Percentiles rank a stretch among this genome's conserved stretches.
These are phyloP conservation scores for Teleogryllus occipitalis DNA, from an alignment of 1,140 invertebrate genomes.

Conservation along the genomic window DNA sequence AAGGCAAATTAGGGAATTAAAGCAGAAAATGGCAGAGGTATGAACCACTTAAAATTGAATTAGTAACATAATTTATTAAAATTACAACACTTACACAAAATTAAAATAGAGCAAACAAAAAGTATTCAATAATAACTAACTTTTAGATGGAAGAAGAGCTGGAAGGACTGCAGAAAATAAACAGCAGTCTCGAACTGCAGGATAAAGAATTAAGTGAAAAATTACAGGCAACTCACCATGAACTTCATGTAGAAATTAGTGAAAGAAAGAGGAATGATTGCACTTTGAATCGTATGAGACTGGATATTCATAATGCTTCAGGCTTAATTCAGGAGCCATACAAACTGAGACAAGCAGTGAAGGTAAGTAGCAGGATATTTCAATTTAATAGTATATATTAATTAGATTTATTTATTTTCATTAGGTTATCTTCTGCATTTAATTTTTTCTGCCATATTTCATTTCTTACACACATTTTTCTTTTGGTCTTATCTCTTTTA, in stretches of 20 bases:
- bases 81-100: neutral
- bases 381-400: no score
- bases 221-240: constrained; percentile 54
- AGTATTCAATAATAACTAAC: neutral
- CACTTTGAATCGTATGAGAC: constrained; percentile 62
- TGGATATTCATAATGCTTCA: constrained; percentile 67
- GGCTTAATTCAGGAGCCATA: constrained; percentile 65
- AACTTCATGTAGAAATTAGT: constrained; percentile 57
- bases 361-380: constrained; percentile 35
- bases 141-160: constrained; percentile 53
- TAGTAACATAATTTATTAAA: no score
- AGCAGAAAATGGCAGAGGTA: constrained; percentile 64
- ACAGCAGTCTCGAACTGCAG: constrained; percentile 57
- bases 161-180: constrained; percentile 57
- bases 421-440: no score
- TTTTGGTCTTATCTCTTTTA: no score
- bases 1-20: constrained; percentile 66
- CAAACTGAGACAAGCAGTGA: constrained; percentile 67
- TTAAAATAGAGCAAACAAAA: neutral
- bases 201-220: constrained; percentile 67
- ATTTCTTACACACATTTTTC: no score
- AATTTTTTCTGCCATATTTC: no score
- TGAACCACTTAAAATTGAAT: no score
- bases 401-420: no score
- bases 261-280: constrained; percentile 54